Base-by-base conservation (phyloP, 2,797 vertebrate genomes). In the Catharus ustulatus region DNA sequence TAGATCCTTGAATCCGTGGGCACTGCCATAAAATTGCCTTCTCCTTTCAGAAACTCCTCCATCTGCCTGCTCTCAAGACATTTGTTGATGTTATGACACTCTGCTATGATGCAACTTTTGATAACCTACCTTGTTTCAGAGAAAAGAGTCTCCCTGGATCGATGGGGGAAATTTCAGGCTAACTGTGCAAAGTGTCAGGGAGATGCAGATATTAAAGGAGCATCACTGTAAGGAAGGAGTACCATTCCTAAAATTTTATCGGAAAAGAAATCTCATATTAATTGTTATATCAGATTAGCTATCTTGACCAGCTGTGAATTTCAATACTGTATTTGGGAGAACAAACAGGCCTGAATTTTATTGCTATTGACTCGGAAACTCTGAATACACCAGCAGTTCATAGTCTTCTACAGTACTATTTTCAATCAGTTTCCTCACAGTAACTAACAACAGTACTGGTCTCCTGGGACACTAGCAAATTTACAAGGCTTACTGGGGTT, bases 401-500 rank as follows among this genome's bases (percentile, higher is more conserved):
- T 3, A 91, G 85, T 88, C 51, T 46, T 93, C 91, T 82, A 61
- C 32, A 77, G 73, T 32, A 88, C 71, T 88, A 93, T 91, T 95
- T 96, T 90, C 84, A 91, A 75, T 20, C 84, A 79, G 84, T 80
- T 87, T 94, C 84, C 62, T 52, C 79, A 78, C 76, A 95, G 93
- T 96, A 93, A 95, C 93, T 91, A 95, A 93, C 85, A 96, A 96
- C 95, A 95, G 84, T 71, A 55, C 71, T 36, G 80, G 79, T 86
- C 95, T 92, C 94, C 77, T 61, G 91, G 87, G 93, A 94, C 86
- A 86, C 78, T 9, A 91, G 91, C 73, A 95, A 94, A 94, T 94
- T 94, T 91, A 94, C 71, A 88, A 93, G 74, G 51, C 76, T 93
- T 94, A 86, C 77, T 71, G 83, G 63, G 85, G 87, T 86, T 96